Conservation (phyloP, 2,888 invertebrate species). For the Tipula unca region DNA sequence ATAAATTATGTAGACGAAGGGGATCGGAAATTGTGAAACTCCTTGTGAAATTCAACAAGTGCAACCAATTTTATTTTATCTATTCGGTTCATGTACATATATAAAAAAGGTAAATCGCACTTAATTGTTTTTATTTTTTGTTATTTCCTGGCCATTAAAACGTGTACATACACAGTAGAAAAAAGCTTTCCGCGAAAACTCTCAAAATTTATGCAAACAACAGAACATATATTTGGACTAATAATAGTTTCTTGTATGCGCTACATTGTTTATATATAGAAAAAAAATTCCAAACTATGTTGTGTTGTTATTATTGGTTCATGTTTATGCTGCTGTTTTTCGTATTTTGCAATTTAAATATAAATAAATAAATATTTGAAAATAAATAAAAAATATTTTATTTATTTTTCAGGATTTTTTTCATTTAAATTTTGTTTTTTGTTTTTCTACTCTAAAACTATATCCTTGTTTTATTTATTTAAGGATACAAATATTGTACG, state of each 20-base stretch:
- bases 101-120: not conserved
- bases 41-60: conserved; percentile 2
- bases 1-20: not conserved
- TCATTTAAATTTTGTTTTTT: not conserved
- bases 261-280: not conserved
- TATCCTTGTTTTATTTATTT: not conserved
- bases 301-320: not conserved
- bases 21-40: not conserved
- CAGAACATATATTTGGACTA: not conserved
- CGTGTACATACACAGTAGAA: not conserved
- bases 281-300: not conserved
- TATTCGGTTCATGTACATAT: too few species aligned
- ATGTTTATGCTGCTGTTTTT: conserved; percentile 8
- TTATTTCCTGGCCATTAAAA: not conserved
- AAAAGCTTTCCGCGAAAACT: not conserved
- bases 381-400: conserved; percentile 3
- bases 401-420: not conserved
- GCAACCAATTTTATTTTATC: not conserved
- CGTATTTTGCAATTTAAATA: not conserved
- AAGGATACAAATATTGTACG: not conserved
- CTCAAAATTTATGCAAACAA: not conserved
- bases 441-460: not conserved
- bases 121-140: not conserved
- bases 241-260: not conserved
- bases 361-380: conserved; percentile 14